Percentiles rank a stretch among this genome's conserved stretches.
Evolutionary conservation across 2,797 vertebrate genomes (phyloP).

Genomic region (Cuniculus paca): DNA sequence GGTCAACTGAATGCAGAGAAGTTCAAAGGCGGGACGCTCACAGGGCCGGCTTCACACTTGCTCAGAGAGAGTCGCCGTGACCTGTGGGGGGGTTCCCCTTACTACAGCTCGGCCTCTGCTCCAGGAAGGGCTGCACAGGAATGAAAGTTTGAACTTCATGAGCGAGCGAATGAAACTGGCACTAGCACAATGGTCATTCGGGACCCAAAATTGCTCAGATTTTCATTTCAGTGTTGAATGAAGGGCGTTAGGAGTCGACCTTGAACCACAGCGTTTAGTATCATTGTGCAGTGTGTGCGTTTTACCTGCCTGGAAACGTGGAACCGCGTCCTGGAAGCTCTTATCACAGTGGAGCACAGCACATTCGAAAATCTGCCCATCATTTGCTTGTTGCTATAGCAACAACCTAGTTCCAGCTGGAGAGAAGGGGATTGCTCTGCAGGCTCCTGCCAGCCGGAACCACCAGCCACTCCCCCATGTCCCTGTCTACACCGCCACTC

Average conservation of each 20-base stretch:
- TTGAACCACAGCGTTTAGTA: constrained; percentile 79
- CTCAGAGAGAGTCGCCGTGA: constrained; percentile 24
- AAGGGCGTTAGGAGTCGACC: constrained; percentile 68
- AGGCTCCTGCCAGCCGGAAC: constrained; percentile 75
- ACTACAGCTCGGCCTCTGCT: constrained; percentile 51
- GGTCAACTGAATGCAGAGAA: neutral
- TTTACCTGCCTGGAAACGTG: constrained; percentile 85
- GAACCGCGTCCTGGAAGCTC: constrained; percentile 85
- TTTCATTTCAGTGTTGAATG: constrained; percentile 68
- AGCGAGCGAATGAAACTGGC: constrained; percentile 73
- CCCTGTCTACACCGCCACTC: constrained; percentile 69
- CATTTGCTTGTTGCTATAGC: constrained; percentile 90
- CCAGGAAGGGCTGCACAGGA: constrained; percentile 63
- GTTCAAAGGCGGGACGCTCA: neutral
- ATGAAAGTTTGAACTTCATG: constrained; percentile 72
- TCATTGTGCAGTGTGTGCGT: constrained; percentile 65
- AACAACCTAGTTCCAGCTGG: constrained; percentile 90
- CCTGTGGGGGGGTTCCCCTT: constrained; percentile 10
- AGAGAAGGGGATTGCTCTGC: constrained; percentile 86
- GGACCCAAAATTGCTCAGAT: constrained; percentile 76
- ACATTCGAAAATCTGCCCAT: constrained; percentile 90
- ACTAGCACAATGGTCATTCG: constrained; percentile 69
- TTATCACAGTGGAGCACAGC: constrained; percentile 87
- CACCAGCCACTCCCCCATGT: constrained; percentile 81
- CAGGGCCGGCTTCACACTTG: neutral